Evolutionary conservation across 2,113 vertebrate species (phyloP).

Genomic region (Onychorhynchus coronatus): DNA sequence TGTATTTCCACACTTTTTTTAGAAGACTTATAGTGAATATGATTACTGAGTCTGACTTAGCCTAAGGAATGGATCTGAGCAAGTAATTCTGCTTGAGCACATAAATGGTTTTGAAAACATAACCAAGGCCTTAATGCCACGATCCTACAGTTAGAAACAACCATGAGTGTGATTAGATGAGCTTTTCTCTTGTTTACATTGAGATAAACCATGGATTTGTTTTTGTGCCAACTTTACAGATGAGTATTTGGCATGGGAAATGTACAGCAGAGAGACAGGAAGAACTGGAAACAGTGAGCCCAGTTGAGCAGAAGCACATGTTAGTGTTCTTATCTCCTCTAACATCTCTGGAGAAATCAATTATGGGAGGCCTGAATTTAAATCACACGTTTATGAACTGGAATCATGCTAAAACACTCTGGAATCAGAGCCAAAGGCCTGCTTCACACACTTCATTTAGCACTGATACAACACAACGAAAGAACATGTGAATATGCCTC

Average conservation of each 20-base stretch:
- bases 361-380: background rate
- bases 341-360: background rate
- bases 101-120: background rate
- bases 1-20: constrained; percentile 47
- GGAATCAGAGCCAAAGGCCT: background rate
- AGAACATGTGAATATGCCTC: background rate
- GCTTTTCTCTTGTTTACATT: background rate
- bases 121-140: background rate
- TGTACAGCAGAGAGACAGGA: background rate
- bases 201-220: background rate
- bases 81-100: constrained; percentile 36
- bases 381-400: background rate
- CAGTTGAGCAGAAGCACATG: background rate
- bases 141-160: background rate
- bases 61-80: constrained; percentile 37
- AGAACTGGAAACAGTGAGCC: background rate
- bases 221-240: background rate
- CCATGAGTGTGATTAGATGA: background rate
- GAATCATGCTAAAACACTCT: background rate
- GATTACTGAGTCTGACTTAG: constrained; percentile 46
- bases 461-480: background rate
- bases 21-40: constrained; percentile 48
- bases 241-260: background rate
- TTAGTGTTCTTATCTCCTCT: background rate
- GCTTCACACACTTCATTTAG: background rate